Base-by-base conservation (phyloP, 1,140 invertebrate species). In the Drosophila setifemur region DNA sequence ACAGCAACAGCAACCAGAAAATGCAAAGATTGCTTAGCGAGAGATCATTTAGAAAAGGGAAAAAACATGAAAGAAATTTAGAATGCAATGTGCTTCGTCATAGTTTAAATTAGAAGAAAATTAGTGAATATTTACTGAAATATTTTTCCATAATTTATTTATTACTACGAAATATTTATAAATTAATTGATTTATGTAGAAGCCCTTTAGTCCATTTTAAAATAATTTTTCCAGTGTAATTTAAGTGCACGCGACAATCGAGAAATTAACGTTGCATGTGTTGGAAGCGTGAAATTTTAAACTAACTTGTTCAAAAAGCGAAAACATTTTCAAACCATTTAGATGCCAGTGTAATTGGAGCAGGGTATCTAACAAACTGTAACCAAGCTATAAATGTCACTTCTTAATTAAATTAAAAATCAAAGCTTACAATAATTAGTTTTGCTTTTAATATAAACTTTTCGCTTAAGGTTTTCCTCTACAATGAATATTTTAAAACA, bases 201-300 rank as follows among this genome's bases (percentile, higher is more conserved):
- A 4, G 19, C 3, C 14, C 0, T 9, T 21, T 4, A 7, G 0
- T 1, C 3, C 16, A 4, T 19, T 35, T 6, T 8, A 4, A 6
- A 0, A 1, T 23, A 1, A 43, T 23, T 0, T 5, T 19, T 3
- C 37, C 12, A 61, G 55, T 40, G 40, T 68, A 68, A 26, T 29
- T 7, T 11, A 19, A 1, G 11, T 70, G 52, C 68, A 60, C 29
- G 39, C 26, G 16, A 61, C 45, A 83, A 66, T 70, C 77, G 57
- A 73, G 63, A 77, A 73, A 77, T 66, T 49, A 61, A 61, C 55
- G 58, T 82, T 76, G 72, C 77, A 76, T 73, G 57, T 73, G n/a
- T 48, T 11, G 1, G n/a, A 5, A 39, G 11, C 29, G 54, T 40
- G 60, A 66, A 53, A 53, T 63, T 67, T 54, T 40, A 45, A 37